phyloP scores from a whole-genome alignment of 2,888 invertebrate species.

The Clitarchus hookeri region DNA sequence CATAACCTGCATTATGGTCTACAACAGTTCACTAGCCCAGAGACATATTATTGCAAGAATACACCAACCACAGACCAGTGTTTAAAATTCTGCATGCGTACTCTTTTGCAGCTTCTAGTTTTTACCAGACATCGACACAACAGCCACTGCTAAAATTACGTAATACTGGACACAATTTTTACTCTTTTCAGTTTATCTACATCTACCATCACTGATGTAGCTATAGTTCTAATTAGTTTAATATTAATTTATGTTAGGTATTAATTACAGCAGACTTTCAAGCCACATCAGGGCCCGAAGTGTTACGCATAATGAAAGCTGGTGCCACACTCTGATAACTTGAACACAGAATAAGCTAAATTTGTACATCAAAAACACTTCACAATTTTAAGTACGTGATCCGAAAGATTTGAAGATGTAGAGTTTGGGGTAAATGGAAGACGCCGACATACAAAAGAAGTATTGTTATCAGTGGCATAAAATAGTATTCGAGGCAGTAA shows the following conservation, averaged over 20 bases:
- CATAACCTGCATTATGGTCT: slow-evolving; percentile 22
- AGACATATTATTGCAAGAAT: slow-evolving; percentile 38
- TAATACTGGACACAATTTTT: slow-evolving; percentile 5
- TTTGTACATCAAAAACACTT: background rate
- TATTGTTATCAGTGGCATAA: too few relatives aligned
- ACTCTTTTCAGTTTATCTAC: background rate
- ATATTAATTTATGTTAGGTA: background rate
- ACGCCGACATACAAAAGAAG: background rate
- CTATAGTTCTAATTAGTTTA: background rate
- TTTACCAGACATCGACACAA: background rate
- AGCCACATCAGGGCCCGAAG: background rate
- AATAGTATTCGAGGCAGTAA: too few relatives aligned
- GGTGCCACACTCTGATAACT: background rate
- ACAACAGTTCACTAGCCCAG: slow-evolving; percentile 39
- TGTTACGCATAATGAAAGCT: background rate
- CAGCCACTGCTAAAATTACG: background rate
- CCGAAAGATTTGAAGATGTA: background rate
- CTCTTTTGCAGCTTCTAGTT: background rate
- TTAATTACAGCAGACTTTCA: background rate
- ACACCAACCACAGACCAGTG: slow-evolving; percentile 19
- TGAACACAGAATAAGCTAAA: background rate
- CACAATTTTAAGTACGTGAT: background rate
- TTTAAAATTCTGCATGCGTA: background rate
- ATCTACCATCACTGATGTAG: slow-evolving; percentile 9
- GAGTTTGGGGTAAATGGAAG: background rate